Conservation (phyloP, 2,797 vertebrate species). For the Malacoraja senta region DNA sequence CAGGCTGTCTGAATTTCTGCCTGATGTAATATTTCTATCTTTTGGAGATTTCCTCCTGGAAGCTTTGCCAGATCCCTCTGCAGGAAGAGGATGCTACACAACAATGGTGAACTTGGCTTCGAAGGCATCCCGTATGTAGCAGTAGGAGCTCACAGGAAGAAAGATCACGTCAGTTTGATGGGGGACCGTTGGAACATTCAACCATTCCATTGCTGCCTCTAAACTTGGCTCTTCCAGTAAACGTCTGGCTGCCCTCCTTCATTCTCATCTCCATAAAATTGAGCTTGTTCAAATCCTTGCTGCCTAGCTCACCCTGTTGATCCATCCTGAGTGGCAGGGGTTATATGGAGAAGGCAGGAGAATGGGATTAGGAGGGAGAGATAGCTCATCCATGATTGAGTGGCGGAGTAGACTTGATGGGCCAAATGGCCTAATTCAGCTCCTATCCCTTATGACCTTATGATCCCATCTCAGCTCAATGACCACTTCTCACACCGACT, state of each 20-base stretch:
- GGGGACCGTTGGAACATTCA: neutral
- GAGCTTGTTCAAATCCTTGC: neutral
- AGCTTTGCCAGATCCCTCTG: neutral
- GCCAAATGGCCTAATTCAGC: too few species aligned
- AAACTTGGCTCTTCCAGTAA: neutral
- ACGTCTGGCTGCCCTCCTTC: neutral
- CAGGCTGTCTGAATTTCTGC: neutral
- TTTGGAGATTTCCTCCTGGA: neutral
- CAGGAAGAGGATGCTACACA: neutral
- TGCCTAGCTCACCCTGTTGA: neutral
- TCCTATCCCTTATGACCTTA: too few species aligned
- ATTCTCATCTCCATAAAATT: neutral
- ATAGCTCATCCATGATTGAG: too few species aligned
- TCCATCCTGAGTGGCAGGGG: too few species aligned
- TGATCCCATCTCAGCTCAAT: neutral
- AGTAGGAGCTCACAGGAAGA: neutral
- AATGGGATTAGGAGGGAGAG: too few species aligned
- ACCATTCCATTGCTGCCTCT: neutral
- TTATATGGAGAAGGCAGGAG: too few species aligned
- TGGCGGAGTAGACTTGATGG: too few species aligned
- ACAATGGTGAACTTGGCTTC: neutral
- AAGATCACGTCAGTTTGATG: neutral
- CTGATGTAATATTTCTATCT: neutral
- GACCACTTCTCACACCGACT: neutral
- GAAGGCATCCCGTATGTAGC: neutral